Evolutionary conservation across 2,797 vertebrate species (phyloP), one percentile per base, ranked within the genome.

Genomic region (Sphenodon punctatus): DNA sequence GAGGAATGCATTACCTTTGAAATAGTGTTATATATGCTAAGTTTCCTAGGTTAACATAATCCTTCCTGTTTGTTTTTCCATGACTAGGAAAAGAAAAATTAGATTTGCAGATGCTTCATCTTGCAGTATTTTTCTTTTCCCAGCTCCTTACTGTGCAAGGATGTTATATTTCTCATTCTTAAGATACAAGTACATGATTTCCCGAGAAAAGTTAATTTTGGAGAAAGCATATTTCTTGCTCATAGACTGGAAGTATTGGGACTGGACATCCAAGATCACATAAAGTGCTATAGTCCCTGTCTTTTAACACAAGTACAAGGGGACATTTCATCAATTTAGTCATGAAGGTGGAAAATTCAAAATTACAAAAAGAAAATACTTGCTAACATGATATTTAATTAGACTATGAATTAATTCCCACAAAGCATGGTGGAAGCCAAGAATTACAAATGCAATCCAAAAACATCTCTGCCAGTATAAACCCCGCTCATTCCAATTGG

Each of bases 1-100:
- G 58, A 78, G 87, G 64, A 67, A 72, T 77, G 41, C 42, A 0
- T 86, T 78, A 67, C 41, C 20, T 80, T 0, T 0, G 23, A 73
- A 43, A 74, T 53, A 51, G 75, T 2, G 3, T 19, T 59, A 78
- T 32, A 61, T 17, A 43, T 7, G 22, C 48, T 46, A 68, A 76
- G 64, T 78, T 71, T 56, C 46, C 67, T n/a, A 2, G 66, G 67
- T 75, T 63, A 80, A 64, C 71, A 55, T 68, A 66, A 85, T 48
- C 6, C 53, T 75, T 87, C 69, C 45, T 69, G 61, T 51, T 22
- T n/a, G 7, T 71, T 88, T 48, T 46, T 48, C 1, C 53, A 69
- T 16, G 84, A 59, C 58, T 61, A 38, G 5, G 73, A 59, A 36
- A 30, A 10, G 43, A 59, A 68, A 41, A 55, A 51, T 39, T 64